Evolutionary conservation across 2,113 vertebrate species (phyloP), one percentile per base, ranked within the genome.

Genomic region (Laterallus jamaicensis): DNA sequence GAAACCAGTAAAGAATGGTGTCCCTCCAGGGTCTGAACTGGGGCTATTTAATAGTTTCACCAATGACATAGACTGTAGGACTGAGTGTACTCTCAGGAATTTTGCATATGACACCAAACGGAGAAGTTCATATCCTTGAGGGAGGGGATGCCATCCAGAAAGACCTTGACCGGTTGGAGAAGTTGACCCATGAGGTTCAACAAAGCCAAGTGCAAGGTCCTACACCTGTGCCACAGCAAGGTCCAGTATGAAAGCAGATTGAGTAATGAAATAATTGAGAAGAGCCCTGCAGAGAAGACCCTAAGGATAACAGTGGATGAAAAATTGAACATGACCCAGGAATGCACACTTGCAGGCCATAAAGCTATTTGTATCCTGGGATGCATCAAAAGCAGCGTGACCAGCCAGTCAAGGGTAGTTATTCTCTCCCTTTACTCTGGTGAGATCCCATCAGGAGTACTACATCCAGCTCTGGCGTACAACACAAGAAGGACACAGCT

Each of bases 391-490:
- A 81, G 21, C 2, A 56, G 8, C 0, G 0, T 6, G 39, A 6
- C 19, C 40, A 77, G 7, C 15, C 77, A 40, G 4, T 20, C 0
- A 0, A 22, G 15, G 25, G 52, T 29, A 1, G 49, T 1, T 20
- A 54, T 35, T 29, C 25, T 78, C 1, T 10, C 11, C 6, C 11
- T 68, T 12, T 90, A 1, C 28, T 82, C 3, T 69, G 2, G 1
- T 58, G 31, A 25, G 13, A 81, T 1, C 2, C 2, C 13, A 22
- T 3, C 18, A 63, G 13, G 4, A 73, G 17, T 15, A 3, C 10
- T 52, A 9, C 0, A 0, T 42, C 17, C 10, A 15, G 7, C 1
- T 64, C 60, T 52, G 62, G 5, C 6, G 6, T 0, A 35, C 24
- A 29, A 0, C 31, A 39, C 1, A 13, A 1, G 15, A 59, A 18